Percentiles rank a stretch among this genome's conserved stretches.
Conservation (phyloP, 2,113 vertebrate species). For the Ceratotherium simum region DNA sequence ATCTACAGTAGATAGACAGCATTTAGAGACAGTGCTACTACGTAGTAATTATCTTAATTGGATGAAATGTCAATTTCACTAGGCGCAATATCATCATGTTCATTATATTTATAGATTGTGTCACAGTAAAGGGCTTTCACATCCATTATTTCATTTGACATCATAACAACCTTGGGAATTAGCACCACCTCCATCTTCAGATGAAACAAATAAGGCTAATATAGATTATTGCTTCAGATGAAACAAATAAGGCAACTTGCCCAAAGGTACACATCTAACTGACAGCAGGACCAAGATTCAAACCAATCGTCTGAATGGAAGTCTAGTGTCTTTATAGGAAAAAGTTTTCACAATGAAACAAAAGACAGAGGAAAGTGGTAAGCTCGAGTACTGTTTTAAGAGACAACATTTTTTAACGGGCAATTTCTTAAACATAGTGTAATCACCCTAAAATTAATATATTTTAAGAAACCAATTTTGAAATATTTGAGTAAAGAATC, state of each 20-base stretch:
- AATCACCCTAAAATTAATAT: not conserved
- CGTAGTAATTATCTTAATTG: not conserved
- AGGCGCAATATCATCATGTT: not conserved
- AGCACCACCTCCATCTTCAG: not conserved
- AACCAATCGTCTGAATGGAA: not conserved
- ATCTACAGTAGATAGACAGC: not conserved
- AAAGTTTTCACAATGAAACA: not conserved
- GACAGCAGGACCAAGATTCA: not conserved
- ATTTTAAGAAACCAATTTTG: slow-evolving; percentile 26
- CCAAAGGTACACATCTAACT: not conserved
- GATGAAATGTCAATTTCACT: not conserved
- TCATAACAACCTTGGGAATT: not conserved
- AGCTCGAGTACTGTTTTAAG: not conserved
- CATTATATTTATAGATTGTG: not conserved
- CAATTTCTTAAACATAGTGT: not conserved
- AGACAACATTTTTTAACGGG: not conserved
- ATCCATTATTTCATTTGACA: slow-evolving; percentile 11
- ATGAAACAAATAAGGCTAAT: not conserved
- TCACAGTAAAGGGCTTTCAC: not conserved
- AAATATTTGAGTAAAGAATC: slow-evolving; percentile 1
- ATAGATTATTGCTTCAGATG: not conserved
- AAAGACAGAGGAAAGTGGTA: not conserved
- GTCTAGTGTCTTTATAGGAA: not conserved
- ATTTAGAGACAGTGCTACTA: not conserved
- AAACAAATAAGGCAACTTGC: not conserved